These are phyloP conservation scores for Megaceryle torquata DNA, from an alignment of 2,113 vertebrate species.

Conservation along the genomic window DNA sequence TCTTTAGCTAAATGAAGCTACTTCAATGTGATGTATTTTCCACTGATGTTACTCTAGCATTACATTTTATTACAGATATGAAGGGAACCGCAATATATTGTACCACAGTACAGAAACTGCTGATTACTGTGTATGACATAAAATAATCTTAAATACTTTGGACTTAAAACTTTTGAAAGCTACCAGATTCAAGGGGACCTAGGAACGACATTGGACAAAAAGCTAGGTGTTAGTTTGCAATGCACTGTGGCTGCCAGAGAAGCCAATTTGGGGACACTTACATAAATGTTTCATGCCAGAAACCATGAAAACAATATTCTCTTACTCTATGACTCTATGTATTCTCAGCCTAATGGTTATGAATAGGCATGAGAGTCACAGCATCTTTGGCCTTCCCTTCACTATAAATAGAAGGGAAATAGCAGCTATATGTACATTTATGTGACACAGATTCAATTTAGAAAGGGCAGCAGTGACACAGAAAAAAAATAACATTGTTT, in stretches of 20 bases:
- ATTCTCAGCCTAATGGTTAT: neutral
- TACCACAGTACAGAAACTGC: neutral
- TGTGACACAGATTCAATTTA: fast-evolving
- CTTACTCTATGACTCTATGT: neutral
- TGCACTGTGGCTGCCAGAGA: neutral
- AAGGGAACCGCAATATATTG: neutral
- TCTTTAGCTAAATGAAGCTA: neutral
- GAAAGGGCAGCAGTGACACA: neutral
- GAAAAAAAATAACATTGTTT: neutral
- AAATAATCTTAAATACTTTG: neutral
- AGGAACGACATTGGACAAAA: neutral
- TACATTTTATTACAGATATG: neutral
- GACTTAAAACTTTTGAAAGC: neutral
- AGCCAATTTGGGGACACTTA: neutral
- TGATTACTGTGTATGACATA: neutral
- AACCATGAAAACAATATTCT: neutral
- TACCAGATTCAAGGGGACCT: neutral
- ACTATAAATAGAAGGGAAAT: neutral
- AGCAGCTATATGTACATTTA: neutral
- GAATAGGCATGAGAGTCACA: neutral
- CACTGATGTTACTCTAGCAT: neutral
- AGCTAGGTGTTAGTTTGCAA: neutral
- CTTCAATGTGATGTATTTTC: neutral
- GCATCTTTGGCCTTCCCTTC: neutral
- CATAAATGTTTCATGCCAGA: neutral